Percentiles rank a stretch among this genome's conserved stretches.
Evolutionary conservation across 2,797 vertebrate species (phyloP).

Genomic region (Sebastes kiyomatsui): DNA sequence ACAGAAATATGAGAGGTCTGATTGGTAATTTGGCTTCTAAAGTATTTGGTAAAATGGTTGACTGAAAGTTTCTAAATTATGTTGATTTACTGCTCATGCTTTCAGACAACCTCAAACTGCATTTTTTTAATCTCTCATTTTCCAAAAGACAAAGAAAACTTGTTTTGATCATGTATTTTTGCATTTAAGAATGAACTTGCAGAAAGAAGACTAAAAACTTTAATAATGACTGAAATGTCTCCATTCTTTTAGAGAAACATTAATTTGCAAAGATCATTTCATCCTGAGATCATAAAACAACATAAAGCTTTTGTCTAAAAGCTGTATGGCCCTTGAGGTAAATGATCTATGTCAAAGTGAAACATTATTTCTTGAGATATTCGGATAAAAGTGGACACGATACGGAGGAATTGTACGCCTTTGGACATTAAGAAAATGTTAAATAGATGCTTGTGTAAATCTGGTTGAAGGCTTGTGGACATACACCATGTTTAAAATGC

Average conservation of each 20-base stretch:
- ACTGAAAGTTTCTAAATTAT: constrained; percentile 79
- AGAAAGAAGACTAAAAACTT: not conserved
- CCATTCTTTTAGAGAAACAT: not conserved
- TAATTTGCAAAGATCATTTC: not conserved
- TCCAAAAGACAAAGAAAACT: constrained; percentile 70
- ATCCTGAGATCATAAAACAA: not conserved
- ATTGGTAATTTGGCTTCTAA: constrained; percentile 72
- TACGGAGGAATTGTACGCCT: not conserved
- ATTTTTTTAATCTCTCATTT: constrained; percentile 82
- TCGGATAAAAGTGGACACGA: constrained; percentile 2
- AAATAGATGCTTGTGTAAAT: constrained; percentile 41
- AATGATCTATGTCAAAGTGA: not conserved
- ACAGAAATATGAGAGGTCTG: constrained; percentile 42
- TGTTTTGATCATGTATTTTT: constrained; percentile 84
- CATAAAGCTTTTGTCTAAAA: not conserved
- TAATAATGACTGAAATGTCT: not conserved
- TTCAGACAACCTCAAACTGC: constrained; percentile 77
- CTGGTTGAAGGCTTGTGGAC: constrained; percentile 35
- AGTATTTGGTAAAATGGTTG: constrained; percentile 69
- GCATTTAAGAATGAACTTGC: constrained; percentile 78
- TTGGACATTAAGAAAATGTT: constrained; percentile 21
- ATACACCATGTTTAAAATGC: constrained; percentile 47
- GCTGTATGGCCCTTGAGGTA: not conserved
- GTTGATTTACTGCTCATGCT: constrained; percentile 81
- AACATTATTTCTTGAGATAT: constrained; percentile 12